Evolutionary conservation across 2,888 invertebrate species (phyloP), one percentile per base, ranked within the genome.

Genomic region (Callimorpha dominula): DNA sequence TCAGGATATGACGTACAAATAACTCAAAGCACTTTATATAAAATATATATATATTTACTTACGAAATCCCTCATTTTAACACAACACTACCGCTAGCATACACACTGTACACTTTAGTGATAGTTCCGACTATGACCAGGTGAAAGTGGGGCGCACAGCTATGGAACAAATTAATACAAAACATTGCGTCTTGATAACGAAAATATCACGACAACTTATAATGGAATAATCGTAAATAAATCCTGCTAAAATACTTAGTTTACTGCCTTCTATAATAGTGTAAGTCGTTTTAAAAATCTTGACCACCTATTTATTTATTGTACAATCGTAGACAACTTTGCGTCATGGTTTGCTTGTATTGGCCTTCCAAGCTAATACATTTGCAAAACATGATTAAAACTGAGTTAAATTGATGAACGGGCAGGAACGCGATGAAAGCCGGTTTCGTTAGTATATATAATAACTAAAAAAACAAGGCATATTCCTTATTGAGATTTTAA

Each of bases 141-240:
- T 89, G 93, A 93, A 93, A 93, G 93, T 92, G 81, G 90, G 89
- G 69, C 92, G 85, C 68, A 73, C 40, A 67, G 68, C 78, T 78
- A 79, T 78, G 71, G 86, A 83, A 82, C 87, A 78, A 86, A 85
- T 85, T 81, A 75, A 83, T 75, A 68, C 74, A 68, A 78, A 81
- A 83, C 82, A 79, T 68, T 57, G 46, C 78, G 57, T 42, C 54
- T 46, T 65, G 70, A 73, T 77, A 73, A 72, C 68, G 65, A 82
- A 80, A 79, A 78, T 71, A 77, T 72, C 71, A 78, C 52, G n/a
- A 65, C 73, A 68, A 62, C 74, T 54, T 73, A 75, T 70, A 75
- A 52, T 73, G 74, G 74, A 75, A 12, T 66, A 49, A 52, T 70
- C 65, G 72, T 71, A 63, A 74, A 74, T 46, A 14, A 14, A 31